Percentiles rank a stretch among this genome's conserved stretches.
phyloP scores from a whole-genome alignment of 2,797 vertebrate genomes.

The Ispidina lecontei region DNA sequence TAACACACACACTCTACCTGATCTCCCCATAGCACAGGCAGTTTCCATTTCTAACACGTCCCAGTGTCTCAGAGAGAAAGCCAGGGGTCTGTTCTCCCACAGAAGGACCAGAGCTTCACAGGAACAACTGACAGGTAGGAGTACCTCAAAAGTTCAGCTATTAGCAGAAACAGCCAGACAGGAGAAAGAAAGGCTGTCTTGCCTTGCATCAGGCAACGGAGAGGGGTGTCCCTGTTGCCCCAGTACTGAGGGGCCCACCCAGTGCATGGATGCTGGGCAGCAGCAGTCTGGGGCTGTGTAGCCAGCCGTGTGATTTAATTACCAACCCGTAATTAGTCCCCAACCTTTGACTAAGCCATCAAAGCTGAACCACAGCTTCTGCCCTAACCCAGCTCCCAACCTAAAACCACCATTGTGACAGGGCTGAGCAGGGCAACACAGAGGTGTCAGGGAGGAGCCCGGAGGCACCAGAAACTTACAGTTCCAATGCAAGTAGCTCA shows the following conservation, averaged over 20 bases:
- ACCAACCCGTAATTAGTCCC: background rate
- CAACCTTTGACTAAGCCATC: background rate
- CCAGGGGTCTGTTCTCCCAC: background rate
- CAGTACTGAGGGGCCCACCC: background rate
- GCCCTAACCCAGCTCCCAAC: background rate
- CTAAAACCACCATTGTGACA: fast-evolving
- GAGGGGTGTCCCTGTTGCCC: background rate
- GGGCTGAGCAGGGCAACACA: fast-evolving
- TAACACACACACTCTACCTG: too few relatives aligned
- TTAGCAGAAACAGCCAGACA: background rate
- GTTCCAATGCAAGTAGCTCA: background rate
- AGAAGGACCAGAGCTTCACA: background rate
- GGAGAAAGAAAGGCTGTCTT: background rate
- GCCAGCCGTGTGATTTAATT: background rate
- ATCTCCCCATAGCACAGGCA: background rate
- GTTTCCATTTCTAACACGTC: background rate
- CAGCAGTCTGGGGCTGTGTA: background rate
- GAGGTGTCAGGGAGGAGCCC: background rate
- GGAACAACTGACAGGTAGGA: background rate
- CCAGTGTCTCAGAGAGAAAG: background rate
- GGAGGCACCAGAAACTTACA: background rate
- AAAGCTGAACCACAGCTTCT: background rate
- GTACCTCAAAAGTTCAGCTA: background rate
- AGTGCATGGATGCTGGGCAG: background rate
- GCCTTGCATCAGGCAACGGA: background rate